Conservation (phyloP, 1,140 invertebrate genomes). For the Listronotus oregonensis region DNA sequence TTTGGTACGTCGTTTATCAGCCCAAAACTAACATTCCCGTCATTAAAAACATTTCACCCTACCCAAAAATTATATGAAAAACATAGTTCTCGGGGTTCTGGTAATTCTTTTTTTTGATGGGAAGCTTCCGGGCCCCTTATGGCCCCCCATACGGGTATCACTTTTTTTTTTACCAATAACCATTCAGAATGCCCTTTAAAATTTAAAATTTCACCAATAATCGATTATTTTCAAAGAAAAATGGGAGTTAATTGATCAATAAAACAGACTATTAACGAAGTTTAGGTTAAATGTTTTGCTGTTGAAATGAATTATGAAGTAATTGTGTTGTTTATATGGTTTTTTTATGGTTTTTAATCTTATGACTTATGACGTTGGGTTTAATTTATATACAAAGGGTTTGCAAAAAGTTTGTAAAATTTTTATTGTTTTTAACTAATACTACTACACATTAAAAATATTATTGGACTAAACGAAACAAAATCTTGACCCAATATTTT, state of each 20-base stretch:
- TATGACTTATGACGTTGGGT: constrained; percentile 5
- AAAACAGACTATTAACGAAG: constrained; percentile 47
- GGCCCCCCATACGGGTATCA: constrained; percentile 45
- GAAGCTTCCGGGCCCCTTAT: constrained; percentile 40
- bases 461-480: too few species aligned
- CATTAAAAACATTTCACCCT: constrained; percentile 29
- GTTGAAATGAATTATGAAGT: constrained; percentile 38
- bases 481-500: too few species aligned
- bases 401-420: neutral
- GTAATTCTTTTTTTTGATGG: constrained; percentile 39
- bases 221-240: constrained; percentile 51
- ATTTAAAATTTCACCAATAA: constrained; percentile 41
- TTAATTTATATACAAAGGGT: neutral
- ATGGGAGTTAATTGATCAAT: constrained; percentile 48
- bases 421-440: too few species aligned
- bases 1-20: constrained; percentile 29
- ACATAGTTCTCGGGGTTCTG: constrained; percentile 1
- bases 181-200: constrained; percentile 51
- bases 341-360: constrained; percentile 28
- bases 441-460: too few species aligned
- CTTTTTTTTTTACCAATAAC: constrained; percentile 50
- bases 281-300: constrained; percentile 39
- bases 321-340: constrained; percentile 36
- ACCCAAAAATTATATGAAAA: constrained; percentile 18
- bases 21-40: constrained; percentile 26